phyloP scores from a whole-genome alignment of 2,888 invertebrate species.

The Pachydiplax longipennis region DNA sequence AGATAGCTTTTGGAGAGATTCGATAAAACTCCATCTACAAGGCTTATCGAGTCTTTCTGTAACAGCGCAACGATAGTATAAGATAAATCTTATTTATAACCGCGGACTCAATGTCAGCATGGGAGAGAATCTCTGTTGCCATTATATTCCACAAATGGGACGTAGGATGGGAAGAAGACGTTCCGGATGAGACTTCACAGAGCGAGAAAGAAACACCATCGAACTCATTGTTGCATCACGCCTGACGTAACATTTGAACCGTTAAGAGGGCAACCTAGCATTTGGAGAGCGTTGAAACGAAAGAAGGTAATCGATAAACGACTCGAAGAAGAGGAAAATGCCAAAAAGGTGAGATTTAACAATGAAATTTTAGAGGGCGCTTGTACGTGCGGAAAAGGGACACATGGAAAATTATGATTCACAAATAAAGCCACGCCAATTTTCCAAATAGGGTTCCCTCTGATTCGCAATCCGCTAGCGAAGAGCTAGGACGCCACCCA shows the following conservation, averaged over 20 bases:
- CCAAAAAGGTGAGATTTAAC: no score
- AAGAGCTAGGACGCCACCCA: neutral
- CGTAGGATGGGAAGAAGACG: constrained; percentile 15
- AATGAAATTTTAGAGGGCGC: no score
- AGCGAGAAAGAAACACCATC: constrained; percentile 24
- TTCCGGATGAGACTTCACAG: constrained; percentile 15
- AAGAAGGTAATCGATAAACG: neutral
- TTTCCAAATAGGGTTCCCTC: neutral
- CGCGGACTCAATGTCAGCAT: neutral
- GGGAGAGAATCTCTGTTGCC: neutral
- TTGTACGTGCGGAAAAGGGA: no score
- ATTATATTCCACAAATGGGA: constrained; percentile 7
- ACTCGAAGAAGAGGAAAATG: neutral
- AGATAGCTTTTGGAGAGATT: no score
- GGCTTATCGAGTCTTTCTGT: no score
- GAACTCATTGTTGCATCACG: constrained; percentile 24
- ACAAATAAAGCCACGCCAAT: no score
- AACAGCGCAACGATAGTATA: no score
- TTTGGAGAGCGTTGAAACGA: neutral
- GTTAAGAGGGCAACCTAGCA: constrained; percentile 10
- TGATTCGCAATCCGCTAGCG: neutral
- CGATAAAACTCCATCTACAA: no score
- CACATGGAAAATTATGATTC: no score
- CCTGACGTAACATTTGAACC: constrained; percentile 20
- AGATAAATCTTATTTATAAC: neutral